Evolutionary conservation across 1,140 invertebrate genomes (phyloP), one percentile per base, ranked within the genome.

Genomic region (Drosophila paulistorum): DNA sequence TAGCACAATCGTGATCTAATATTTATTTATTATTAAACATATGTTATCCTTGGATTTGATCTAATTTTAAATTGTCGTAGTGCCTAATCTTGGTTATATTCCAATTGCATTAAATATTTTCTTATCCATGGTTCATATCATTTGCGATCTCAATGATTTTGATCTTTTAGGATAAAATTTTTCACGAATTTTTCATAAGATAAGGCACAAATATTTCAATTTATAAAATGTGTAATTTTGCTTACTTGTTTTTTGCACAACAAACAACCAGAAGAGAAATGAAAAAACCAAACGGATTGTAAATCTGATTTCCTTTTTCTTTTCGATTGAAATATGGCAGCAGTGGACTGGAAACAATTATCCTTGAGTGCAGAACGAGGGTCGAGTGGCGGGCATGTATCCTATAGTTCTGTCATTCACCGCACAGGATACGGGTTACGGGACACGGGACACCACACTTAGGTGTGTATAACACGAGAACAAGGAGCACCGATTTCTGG

Each of bases 391-490:
- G 33, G 51, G 64, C 68, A 72, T 76, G 55, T 70, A 60, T 70
- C 59, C 67, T 48, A 59, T 41, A 74, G 35, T 86, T 65, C 82
- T 79, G 67, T 37, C 17, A 13, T 51, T 7, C 10, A 51, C 45
- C 45, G 17, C 45, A 51, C 45, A 51, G 45, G 45, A 51, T 20
- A 51, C 45, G 35, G 35, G 35, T 10, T 35, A 48, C 42, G 45
- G 20, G 20, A 23, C 20, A 23, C 20, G 20, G 45, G 9, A 51
- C 76, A 86, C 83, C 79, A 80, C 75, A 86, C 65, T 79, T 57
- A 73, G 77, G 83, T 87, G 77, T 87, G 84, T 87, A 87, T 87
- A 87, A 64, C 72, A 74, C 58, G 35, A 63, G 11, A 39, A 13
- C 10, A 55, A 51, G 14, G 2, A 7, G 65, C 69, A 89, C 76